Evolutionary conservation across 2,888 invertebrate genomes (phyloP).

Genomic region (Acrocyrtus sp.): DNA sequence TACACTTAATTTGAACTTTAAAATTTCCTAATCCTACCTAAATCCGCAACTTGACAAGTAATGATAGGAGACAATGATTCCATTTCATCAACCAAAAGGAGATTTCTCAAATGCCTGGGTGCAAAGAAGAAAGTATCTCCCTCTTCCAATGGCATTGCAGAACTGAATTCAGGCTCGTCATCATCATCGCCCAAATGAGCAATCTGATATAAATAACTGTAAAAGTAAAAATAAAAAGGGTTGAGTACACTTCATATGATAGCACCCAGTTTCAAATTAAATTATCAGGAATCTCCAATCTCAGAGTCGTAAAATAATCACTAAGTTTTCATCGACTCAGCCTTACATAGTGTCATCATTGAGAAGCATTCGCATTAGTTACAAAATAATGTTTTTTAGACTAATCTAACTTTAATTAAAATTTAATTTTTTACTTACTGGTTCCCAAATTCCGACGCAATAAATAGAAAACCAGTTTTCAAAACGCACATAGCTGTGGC

Average conservation of each 20-base stretch:
- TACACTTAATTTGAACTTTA: slow-evolving; percentile 3
- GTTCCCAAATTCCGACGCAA: slow-evolving; percentile 99
- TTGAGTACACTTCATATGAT: not conserved
- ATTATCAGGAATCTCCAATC: no score
- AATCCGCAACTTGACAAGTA: slow-evolving; percentile 85
- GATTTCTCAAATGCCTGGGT: slow-evolving; percentile 90
- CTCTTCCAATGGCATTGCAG: slow-evolving; percentile 97
- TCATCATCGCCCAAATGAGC: slow-evolving; percentile 99
- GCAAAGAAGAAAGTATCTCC: slow-evolving; percentile 99
- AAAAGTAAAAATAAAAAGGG: slow-evolving; percentile 65
- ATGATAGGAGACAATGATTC: slow-evolving; percentile 95
- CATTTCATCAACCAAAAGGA: slow-evolving; percentile 96
- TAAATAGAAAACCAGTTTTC: slow-evolving; percentile 98
- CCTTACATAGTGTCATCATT: slow-evolving; percentile 26
- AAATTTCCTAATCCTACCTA: no score
- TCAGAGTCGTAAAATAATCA: slow-evolving; percentile 60
- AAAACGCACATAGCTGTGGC: slow-evolving; percentile 97
- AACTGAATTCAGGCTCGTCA: slow-evolving; percentile 98
- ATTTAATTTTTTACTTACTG: slow-evolving; percentile 80
- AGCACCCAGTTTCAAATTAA: no score
- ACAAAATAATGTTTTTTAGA: no score
- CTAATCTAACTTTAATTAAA: not conserved
- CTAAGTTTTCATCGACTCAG: slow-evolving; percentile 25
- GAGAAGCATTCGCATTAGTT: no score
- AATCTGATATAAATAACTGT: slow-evolving; percentile 96